Evolutionary conservation across 2,888 invertebrate genomes (phyloP), one percentile per base, ranked within the genome.

Genomic region (Chouioia cunea): DNA sequence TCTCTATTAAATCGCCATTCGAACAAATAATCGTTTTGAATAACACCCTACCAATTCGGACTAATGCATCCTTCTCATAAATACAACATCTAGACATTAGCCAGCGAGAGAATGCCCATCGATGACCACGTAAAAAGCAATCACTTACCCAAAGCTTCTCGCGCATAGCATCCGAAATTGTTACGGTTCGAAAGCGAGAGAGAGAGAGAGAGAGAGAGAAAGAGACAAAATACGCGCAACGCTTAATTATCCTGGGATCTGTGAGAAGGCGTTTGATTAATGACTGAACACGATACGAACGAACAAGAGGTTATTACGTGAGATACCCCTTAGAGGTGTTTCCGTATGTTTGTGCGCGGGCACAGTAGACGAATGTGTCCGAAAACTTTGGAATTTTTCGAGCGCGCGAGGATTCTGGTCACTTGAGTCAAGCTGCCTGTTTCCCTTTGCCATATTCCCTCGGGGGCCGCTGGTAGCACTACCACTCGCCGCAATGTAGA

Each of bases 361-460:
- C 16, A 12, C 36, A 44, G 27, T 54, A 15, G 53, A 44, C 23
- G 44, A 69, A 69, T 46, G 63, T 52, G 59, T 64, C 65, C 48
- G 54, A 70, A 62, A 65, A 62, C 15, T 60, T 60, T 62, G 4
- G 22, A 65, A 71, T 27, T 71, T 63, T 66, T 71, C 48, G 54
- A 44, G 16, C 52, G 52, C 63, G 27, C 57, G 52, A 44, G 23
- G 46, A 14, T 2, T 23, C 1, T 4, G 46, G 54, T 22, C 62
- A 48, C 68, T 53, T 56, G 57, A 58, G 27, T 23, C 52, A n/a
- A 52, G 53, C 69, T 52, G 18, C 57, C 18, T 46, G 44, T 14
- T 20, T 54, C 27, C 18, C 18, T 23, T 2, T 20, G 18, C 53
- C 12, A 6, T 27, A 58, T 69, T 23, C 63, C 57, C 63, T n/a